Evolutionary conservation across 2,888 invertebrate genomes (phyloP), one percentile per base, ranked within the genome.

Genomic region (Zhengitettix transpicula): DNA sequence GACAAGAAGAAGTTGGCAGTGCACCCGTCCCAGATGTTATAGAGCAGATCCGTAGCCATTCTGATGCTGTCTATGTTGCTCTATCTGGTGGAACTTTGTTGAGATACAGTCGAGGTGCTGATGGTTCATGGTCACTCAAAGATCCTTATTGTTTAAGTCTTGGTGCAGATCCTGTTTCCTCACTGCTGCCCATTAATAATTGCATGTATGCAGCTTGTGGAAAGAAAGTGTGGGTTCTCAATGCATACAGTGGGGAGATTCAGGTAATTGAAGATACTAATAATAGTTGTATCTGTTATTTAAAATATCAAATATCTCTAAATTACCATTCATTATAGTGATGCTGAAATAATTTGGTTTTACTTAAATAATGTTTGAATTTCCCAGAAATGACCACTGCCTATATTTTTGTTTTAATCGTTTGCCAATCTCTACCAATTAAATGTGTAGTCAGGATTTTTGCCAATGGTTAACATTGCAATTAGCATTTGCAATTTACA

Each of bases 31-130:
- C 83, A 0, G 86, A 86, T 2, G 77, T 83, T 1, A 82, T 90
- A 51, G 81, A 84, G 52, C 85, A 87, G 65, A 87, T 94, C 64
- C 81, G 83, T 65, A 88, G 87, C 72, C 88, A 91, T 71, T 88
- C 89, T 69, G 90, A 91, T 72, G 84, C 85, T 57, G 87, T 94
- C 66, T 94, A 89, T 72, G 89, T 90, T n/a, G 91, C 91, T 0
- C 77, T 92, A 7, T 78, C 84, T 12, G 90, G 86, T 69, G 91
- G 93, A 1, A 78, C 80, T 3, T 76, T 89, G 0, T 83, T 92
- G 59, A 93, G 83, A 74, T 75, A 80, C 60, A 78, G 91, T 59
- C 73, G 73, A 62, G 79, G 82, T 58, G 77, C 78, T 63, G 85
- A 85, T 68, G 85, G 85, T 59, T 77, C 81, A 14, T 90, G 89